Evolutionary conservation across 1,140 invertebrate species (phyloP).

Genomic region (Dinothrombium tinctorium): DNA sequence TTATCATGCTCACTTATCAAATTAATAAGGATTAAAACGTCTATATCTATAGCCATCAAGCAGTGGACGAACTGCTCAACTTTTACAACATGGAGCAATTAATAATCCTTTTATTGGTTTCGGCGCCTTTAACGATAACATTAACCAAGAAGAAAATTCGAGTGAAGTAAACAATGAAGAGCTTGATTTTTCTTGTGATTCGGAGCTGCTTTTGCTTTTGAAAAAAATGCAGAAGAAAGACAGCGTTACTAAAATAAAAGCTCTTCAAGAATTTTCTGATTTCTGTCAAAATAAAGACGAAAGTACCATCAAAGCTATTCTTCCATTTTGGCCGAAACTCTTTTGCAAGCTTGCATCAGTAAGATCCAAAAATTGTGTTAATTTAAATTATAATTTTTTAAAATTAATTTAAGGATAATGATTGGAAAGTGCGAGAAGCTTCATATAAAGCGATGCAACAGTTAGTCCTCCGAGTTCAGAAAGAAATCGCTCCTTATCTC

Average conservation of each 20-base stretch:
- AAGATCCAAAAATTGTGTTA: conserved; percentile 10
- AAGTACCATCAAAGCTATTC: conserved; percentile 33
- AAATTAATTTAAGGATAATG: conserved; percentile 31
- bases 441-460: conserved; percentile 30
- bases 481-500: conserved; percentile 43
- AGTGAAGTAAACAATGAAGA: too few relatives aligned
- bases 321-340: conserved; percentile 50
- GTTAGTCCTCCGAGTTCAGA: conserved; percentile 37
- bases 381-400: conserved; percentile 7
- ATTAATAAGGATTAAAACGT: too few relatives aligned
- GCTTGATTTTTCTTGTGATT: too few relatives aligned
- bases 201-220: too few relatives aligned
- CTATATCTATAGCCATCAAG: too few relatives aligned
- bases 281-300: conserved; percentile 32
- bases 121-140: too few relatives aligned
- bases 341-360: conserved; percentile 40
- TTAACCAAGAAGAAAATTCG: too few relatives aligned
- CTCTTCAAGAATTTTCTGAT: conserved; percentile 46
- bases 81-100: too few relatives aligned
- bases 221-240: conserved; percentile 52
- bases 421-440: conserved; percentile 50
- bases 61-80: too few relatives aligned
- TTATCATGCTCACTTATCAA: too few relatives aligned
- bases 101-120: too few relatives aligned
- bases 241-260: conserved; percentile 57